phyloP scores from a whole-genome alignment of 2,888 invertebrate genomes.

The Synanthedon myopaeformis region DNA sequence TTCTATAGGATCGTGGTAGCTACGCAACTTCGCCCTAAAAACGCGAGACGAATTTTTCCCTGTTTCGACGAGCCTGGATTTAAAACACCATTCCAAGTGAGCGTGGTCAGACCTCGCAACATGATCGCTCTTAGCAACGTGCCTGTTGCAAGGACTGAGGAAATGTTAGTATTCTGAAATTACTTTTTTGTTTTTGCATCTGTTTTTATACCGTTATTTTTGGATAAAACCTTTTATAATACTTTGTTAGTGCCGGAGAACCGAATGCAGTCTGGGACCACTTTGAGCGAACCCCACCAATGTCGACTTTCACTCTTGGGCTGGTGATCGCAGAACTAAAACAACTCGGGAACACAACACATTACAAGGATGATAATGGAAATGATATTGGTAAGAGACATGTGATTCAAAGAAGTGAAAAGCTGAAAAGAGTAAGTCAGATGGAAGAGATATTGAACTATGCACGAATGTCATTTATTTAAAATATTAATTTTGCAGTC shows the following conservation, averaged over 20 bases:
- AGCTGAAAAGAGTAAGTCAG: too few relatives aligned
- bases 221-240: background rate
- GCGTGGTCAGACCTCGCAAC: constrained; percentile 70
- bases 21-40: constrained; percentile 77
- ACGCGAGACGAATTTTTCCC: constrained; percentile 82
- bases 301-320: constrained; percentile 82
- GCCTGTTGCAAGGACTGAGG: constrained; percentile 65
- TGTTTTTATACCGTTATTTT: background rate
- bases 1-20: constrained; percentile 70
- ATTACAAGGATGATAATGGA: constrained; percentile 33
- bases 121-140: constrained; percentile 76
- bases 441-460: too few relatives aligned
- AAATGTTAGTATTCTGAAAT: constrained; percentile 65
- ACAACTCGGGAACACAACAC: constrained; percentile 33
- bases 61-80: constrained; percentile 85
- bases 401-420: background rate
- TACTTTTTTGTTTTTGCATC: background rate
- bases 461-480: too few relatives aligned
- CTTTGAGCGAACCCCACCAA: constrained; percentile 78
- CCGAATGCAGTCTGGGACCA: constrained; percentile 75
- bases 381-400: constrained; percentile 38
- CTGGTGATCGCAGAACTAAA: constrained; percentile 77
- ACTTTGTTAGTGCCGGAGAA: constrained; percentile 51
- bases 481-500: too few relatives aligned
- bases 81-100: constrained; percentile 78